Evolutionary conservation across 2,113 vertebrate species (phyloP).

Genomic region (Marcusenius ussheri): DNA sequence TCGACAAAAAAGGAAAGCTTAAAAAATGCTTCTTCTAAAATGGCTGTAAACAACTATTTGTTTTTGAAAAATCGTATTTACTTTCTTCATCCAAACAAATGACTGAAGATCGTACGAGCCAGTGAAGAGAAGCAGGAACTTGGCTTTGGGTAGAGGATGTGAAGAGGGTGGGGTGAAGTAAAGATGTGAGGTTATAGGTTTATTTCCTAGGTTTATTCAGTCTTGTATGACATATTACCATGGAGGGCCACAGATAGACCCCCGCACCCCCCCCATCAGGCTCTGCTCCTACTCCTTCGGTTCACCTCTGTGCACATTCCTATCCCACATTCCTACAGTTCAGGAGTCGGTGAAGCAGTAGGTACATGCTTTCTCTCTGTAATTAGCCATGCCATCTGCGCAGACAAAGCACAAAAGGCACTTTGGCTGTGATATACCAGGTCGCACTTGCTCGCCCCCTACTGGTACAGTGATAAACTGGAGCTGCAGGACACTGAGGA

Average conservation of each 20-base stretch:
- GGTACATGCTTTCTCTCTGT: not conserved
- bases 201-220: not conserved
- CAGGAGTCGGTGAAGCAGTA: not conserved
- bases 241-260: not conserved
- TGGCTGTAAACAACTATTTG: not conserved
- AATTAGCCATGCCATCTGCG: not conserved
- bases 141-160: not conserved
- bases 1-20: not conserved
- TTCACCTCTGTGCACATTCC: not conserved
- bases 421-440: not conserved
- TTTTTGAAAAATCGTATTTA: not conserved
- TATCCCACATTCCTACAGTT: not conserved
- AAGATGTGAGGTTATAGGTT: not conserved
- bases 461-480: not conserved
- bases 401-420: not conserved
- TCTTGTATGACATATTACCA: not conserved
- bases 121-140: not conserved
- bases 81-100: not conserved
- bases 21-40: not conserved
- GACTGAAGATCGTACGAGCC: not conserved
- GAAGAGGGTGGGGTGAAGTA: not conserved
- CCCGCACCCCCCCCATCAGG: not conserved
- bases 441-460: not conserved
- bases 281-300: not conserved
- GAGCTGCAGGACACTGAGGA: not conserved